Conservation (phyloP, 2,797 vertebrate genomes). For the Enteromius thamalakanensis region DNA sequence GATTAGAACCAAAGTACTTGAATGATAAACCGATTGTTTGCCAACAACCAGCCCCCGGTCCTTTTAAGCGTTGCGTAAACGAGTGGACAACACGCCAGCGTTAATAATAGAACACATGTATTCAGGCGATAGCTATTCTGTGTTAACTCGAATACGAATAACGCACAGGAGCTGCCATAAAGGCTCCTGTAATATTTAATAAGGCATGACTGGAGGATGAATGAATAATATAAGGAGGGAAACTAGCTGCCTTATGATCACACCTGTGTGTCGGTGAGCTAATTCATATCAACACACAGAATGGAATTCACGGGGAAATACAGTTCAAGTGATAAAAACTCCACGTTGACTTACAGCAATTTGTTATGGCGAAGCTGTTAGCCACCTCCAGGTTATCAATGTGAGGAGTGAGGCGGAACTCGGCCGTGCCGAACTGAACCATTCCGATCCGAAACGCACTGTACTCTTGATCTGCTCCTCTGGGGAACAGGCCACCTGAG, state of each 20-base stretch:
- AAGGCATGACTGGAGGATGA: conserved; percentile 4
- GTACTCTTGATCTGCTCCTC: conserved; percentile 98
- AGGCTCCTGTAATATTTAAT: conserved; percentile 20
- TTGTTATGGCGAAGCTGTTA: conserved; percentile 98
- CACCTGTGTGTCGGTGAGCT: conserved; percentile 4
- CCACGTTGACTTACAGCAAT: conserved; percentile 90
- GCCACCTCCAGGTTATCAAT: conserved; percentile 99
- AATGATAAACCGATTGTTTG: conserved; percentile 47
- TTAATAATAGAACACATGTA: conserved; percentile 45
- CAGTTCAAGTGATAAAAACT: neutral
- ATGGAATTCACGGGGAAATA: neutral
- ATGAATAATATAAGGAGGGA: neutral
- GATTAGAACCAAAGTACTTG: conserved; percentile 18
- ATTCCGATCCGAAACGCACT: conserved; percentile 98
- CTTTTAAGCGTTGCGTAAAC: conserved; percentile 7
- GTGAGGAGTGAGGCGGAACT: conserved; percentile 96
- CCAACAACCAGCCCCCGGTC: conserved; percentile 18
- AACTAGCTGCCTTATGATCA: neutral
- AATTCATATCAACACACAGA: neutral
- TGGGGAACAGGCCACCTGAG: conserved; percentile 94
- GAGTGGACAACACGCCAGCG: conserved; percentile 18
- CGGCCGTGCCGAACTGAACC: conserved; percentile 93
- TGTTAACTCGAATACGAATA: neutral
- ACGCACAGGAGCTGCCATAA: neutral
- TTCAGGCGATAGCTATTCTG: neutral